A percentile compares a stretch with the other conserved stretches of the same genome.
phyloP scores from a whole-genome alignment of 1,140 invertebrate species.

The Trachelipus rathkii region DNA sequence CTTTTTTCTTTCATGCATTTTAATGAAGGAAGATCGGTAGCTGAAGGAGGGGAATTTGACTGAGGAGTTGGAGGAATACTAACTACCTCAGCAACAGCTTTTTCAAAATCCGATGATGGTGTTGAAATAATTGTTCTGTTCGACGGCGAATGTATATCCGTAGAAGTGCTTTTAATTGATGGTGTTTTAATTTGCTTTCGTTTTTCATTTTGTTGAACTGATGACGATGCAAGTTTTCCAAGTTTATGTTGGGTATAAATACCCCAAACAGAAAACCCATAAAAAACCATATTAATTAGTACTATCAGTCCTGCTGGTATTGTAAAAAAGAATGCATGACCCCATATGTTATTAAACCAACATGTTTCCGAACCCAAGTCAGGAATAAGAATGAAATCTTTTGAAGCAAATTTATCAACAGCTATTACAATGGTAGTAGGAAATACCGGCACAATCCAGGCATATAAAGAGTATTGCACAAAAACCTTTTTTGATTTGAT shows the following conservation, averaged over 20 bases:
- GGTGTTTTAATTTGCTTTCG: background rate
- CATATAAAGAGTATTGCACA: constrained; percentile 39
- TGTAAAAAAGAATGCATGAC: constrained; percentile 51
- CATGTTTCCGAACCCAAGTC: constrained; percentile 38
- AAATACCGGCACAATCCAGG: constrained; percentile 29
- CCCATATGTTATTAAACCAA: constrained; percentile 45
- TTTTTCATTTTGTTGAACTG: constrained; percentile 27
- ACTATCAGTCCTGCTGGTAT: constrained; percentile 51
- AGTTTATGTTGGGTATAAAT: constrained; percentile 39
- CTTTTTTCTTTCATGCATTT: background rate
- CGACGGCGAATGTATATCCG: background rate
- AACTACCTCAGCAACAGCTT: too few relatives aligned
- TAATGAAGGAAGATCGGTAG: too few relatives aligned
- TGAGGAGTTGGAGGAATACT: too few relatives aligned
- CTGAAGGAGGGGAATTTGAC: too few relatives aligned
- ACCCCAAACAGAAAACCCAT: constrained; percentile 48
- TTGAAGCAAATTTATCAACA: constrained; percentile 29
- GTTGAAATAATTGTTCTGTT: background rate
- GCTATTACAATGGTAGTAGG: constrained; percentile 21
- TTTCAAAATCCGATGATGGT: background rate
- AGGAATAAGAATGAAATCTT: constrained; percentile 25
- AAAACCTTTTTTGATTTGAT: constrained; percentile 35
- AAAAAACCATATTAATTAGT: constrained; percentile 51
- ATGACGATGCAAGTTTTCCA: constrained; percentile 35
- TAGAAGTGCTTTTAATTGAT: too few relatives aligned